Conservation (phyloP, 1,140 invertebrate species). For the Brevipalpus yothersi region DNA sequence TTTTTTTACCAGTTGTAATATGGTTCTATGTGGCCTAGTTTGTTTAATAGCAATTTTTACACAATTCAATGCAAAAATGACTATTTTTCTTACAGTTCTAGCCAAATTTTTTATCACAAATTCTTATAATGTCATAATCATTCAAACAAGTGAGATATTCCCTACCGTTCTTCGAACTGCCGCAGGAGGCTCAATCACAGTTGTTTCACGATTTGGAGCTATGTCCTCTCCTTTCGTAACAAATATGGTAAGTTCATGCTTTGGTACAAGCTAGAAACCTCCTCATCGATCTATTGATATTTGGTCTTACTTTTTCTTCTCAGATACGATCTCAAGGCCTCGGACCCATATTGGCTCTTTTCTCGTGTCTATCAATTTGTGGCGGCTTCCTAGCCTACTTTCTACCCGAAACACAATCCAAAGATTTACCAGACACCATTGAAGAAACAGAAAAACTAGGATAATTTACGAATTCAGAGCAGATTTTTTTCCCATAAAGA, state of each 20-base stretch:
- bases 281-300: too few species aligned
- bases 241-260: constrained; percentile 20
- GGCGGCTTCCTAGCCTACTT: neutral
- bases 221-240: constrained; percentile 24
- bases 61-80: constrained; percentile 20
- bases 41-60: neutral
- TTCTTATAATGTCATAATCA: constrained; percentile 41
- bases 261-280: too few species aligned
- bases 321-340: neutral
- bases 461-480: too few species aligned
- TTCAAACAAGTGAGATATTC: constrained; percentile 36
- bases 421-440: neutral
- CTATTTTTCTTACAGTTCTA: constrained; percentile 38
- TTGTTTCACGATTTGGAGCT: constrained; percentile 18
- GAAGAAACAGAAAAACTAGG: neutral
- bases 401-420: neutral
- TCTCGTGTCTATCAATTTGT: neutral
- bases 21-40: neutral
- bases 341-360: neutral
- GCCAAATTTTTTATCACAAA: constrained; percentile 57
- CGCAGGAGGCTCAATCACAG: constrained; percentile 17
- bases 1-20: neutral
- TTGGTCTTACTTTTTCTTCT: neutral
- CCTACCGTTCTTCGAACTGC: constrained; percentile 31
- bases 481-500: too few species aligned